Percentiles rank a stretch among this genome's conserved stretches.
These are phyloP conservation scores for Rhinoraja longicauda DNA, from an alignment of 2,797 vertebrate species.

Conservation along the genomic window DNA sequence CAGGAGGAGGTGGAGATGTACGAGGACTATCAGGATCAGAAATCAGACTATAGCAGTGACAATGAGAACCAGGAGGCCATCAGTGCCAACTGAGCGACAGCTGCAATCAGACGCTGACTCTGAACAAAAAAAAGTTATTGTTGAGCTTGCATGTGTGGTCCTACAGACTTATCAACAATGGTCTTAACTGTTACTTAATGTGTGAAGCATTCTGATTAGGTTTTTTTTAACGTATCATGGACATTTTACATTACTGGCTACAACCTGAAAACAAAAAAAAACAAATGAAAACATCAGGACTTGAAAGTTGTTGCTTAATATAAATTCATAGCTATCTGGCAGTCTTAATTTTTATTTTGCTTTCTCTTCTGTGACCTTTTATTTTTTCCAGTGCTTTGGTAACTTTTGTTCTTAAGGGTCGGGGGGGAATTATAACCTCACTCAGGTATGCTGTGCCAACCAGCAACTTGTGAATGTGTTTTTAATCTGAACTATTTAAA, in stretches of 20 bases:
- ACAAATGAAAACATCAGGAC: slow-evolving; percentile 75
- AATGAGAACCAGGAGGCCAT: slow-evolving; percentile 91
- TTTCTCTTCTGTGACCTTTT: slow-evolving; percentile 30
- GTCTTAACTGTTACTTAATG: slow-evolving; percentile 97
- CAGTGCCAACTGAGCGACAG: slow-evolving; percentile 85
- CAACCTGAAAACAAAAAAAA: slow-evolving; percentile 60
- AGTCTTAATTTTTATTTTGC: slow-evolving; percentile 78
- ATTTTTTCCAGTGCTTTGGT: slow-evolving; percentile 25
- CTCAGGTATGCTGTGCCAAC: slow-evolving; percentile 99
- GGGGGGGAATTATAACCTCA: slow-evolving; percentile 72
- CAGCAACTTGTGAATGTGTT: slow-evolving; percentile 99
- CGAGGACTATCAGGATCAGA: slow-evolving; percentile 96
- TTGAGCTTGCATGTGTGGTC: slow-evolving; percentile 90
- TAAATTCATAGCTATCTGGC: slow-evolving; percentile 78
- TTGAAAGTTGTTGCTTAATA: slow-evolving; percentile 83
- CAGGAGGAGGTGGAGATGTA: slow-evolving; percentile 97
- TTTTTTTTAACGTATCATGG: slow-evolving; percentile 73
- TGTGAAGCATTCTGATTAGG: slow-evolving; percentile 84
- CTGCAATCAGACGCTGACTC: slow-evolving; percentile 35
- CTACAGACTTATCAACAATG: slow-evolving; percentile 88
- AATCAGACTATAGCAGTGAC: slow-evolving; percentile 99
- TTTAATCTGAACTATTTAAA: slow-evolving; percentile 84
- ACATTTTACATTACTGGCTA: slow-evolving; percentile 63
- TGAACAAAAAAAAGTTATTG: slow-evolving; percentile 66
- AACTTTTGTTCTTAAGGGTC: slow-evolving; percentile 19